Conservation (phyloP, 1,140 invertebrate species). For the Gryon sp. region DNA sequence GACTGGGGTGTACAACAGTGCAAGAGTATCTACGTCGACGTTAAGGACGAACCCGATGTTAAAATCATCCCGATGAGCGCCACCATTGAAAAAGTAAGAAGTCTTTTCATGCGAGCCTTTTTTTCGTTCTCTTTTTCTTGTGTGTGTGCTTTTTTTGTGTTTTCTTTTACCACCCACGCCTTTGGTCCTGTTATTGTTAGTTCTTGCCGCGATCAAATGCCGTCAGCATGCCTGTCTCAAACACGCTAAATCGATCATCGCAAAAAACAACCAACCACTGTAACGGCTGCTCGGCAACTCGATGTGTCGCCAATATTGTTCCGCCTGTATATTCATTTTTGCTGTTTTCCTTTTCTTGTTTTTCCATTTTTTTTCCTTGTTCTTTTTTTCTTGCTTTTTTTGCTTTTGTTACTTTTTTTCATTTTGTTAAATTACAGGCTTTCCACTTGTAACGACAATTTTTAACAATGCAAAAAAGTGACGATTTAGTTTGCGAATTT, state of each 20-base stretch:
- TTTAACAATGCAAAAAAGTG: too few relatives aligned
- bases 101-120: not conserved
- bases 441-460: too few relatives aligned
- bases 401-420: too few relatives aligned
- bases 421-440: too few relatives aligned
- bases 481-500: too few relatives aligned
- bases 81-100: slow-evolving; percentile 84
- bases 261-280: slow-evolving; percentile 12
- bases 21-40: slow-evolving; percentile 83
- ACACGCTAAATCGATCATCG: slow-evolving; percentile 7
- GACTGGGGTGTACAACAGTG: slow-evolving; percentile 88
- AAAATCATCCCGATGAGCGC: slow-evolving; percentile 86
- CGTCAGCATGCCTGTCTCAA: not conserved
- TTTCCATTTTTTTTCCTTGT: too few relatives aligned
- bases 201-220: slow-evolving; percentile 14
- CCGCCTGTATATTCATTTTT: not conserved
- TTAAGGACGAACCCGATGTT: slow-evolving; percentile 84
- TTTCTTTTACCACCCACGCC: not conserved
- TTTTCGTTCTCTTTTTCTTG: too few relatives aligned
- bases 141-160: not conserved
- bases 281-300: slow-evolving; percentile 3
- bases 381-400: too few relatives aligned
- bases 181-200: not conserved
- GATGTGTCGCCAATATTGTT: slow-evolving; percentile 8
- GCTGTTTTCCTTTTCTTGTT: too few relatives aligned